phyloP scores from a whole-genome alignment of 2,888 invertebrate genomes.

The Luffia ferchaultella region DNA sequence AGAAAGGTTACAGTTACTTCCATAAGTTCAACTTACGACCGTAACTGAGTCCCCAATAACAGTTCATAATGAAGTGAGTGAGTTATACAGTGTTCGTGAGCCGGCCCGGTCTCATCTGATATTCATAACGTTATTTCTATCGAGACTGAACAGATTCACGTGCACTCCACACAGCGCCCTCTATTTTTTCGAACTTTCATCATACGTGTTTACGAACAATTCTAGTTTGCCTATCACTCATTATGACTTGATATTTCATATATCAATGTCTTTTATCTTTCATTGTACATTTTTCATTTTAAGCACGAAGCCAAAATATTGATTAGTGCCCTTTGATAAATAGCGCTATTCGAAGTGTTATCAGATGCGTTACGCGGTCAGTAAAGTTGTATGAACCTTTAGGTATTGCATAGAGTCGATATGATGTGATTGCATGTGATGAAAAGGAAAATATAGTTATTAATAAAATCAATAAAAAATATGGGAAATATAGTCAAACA shows the following conservation, averaged over 20 bases:
- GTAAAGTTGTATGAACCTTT: no score
- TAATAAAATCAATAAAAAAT: no score
- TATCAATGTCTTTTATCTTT: no score
- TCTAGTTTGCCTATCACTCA: no score
- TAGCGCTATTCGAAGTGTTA: no score
- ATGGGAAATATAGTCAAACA: no score
- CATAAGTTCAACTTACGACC: not conserved
- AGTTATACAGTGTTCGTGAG: conserved; percentile 26
- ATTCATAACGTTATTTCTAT: conserved; percentile 43
- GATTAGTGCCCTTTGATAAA: no score
- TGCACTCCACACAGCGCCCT: conserved; percentile 1
- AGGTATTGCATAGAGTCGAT: no score
- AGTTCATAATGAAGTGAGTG: conserved; percentile 38
- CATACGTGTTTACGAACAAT: not conserved
- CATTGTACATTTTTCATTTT: not conserved
- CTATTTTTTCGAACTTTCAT: not conserved
- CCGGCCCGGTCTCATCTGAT: conserved; percentile 30
- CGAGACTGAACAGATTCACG: conserved; percentile 12
- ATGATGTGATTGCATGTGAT: no score
- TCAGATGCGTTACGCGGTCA: no score
- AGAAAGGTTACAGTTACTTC: not conserved
- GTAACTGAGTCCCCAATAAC: conserved; percentile 36
- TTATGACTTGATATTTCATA: not conserved
- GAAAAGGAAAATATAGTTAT: no score
- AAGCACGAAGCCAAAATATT: not conserved